Evolutionary conservation across 2,888 invertebrate species (phyloP).

Genomic region (Nomada ferruginata): DNA sequence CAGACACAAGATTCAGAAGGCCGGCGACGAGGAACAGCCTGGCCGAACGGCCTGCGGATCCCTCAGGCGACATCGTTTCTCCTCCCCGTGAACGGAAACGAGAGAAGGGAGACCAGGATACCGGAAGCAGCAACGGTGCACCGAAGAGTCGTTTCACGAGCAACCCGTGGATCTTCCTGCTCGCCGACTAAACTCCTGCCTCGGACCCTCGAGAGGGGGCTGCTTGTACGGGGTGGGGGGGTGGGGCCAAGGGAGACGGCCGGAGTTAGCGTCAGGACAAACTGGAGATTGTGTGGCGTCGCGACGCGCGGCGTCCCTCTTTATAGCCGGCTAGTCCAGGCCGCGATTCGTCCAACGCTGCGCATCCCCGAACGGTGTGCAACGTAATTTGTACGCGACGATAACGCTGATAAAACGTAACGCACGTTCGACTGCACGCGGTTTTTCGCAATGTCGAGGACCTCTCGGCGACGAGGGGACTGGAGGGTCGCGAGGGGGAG

Average conservation of each 20-base stretch:
- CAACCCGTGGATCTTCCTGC: neutral
- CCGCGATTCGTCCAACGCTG: constrained; percentile 67
- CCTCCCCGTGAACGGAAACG: neutral
- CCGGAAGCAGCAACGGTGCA: neutral
- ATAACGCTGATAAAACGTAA: constrained; percentile 55
- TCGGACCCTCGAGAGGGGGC: too few species aligned
- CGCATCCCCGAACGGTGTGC: constrained; percentile 70
- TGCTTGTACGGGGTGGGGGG: too few species aligned
- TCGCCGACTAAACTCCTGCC: neutral
- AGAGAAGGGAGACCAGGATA: neutral
- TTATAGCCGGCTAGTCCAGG: constrained; percentile 70
- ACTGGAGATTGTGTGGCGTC: constrained; percentile 74
- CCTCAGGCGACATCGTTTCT: constrained; percentile 28
- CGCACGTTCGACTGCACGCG: neutral
- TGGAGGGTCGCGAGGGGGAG: neutral
- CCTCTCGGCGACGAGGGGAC: neutral
- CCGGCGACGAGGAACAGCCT: constrained; percentile 26
- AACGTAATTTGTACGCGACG: constrained; percentile 30
- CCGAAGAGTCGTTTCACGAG: neutral
- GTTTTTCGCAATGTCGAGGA: constrained; percentile 11
- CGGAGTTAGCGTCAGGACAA: constrained; percentile 59
- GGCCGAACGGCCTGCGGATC: neutral
- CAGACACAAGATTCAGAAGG: constrained; percentile 21
- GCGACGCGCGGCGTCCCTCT: constrained; percentile 76
- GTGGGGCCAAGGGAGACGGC: constrained; percentile 17